Percentiles rank a stretch among this genome's conserved stretches.
Conservation (phyloP, 2,888 invertebrate genomes). For the Litoditis marina region DNA sequence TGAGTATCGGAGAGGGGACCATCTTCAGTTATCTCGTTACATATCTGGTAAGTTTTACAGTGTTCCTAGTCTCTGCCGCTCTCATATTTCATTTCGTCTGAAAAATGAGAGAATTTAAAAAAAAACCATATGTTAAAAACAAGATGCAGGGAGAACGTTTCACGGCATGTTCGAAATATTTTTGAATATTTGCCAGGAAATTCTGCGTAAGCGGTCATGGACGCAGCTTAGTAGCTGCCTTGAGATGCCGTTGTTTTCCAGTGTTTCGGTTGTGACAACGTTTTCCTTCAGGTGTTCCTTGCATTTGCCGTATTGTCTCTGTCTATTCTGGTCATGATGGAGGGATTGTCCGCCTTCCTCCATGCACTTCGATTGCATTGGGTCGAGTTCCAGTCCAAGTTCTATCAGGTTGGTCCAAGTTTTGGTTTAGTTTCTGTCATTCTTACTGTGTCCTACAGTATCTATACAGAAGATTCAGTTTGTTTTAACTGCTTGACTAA, state of each 20-base stretch:
- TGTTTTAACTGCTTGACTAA: too few relatives aligned
- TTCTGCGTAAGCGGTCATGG: too few relatives aligned
- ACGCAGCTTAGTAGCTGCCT: too few relatives aligned
- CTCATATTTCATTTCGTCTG: neutral
- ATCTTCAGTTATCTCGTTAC: conserved; percentile 12
- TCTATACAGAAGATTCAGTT: too few relatives aligned
- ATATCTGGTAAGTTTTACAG: conserved; percentile 13
- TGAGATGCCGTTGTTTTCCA: too few relatives aligned
- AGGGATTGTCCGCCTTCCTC: conserved; percentile 62
- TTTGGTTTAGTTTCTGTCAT: neutral
- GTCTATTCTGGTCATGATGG: conserved; percentile 61
- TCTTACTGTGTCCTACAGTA: too few relatives aligned
- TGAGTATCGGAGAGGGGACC: conserved; percentile 18
- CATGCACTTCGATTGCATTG: conserved; percentile 62
- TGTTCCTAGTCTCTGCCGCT: neutral
- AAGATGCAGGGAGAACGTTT: too few relatives aligned
- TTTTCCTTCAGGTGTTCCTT: conserved; percentile 72
- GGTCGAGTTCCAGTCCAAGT: conserved; percentile 98
- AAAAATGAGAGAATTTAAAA: neutral
- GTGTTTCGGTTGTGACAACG: too few relatives aligned
- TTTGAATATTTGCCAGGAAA: neutral
- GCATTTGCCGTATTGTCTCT: conserved; percentile 71
- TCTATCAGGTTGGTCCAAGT: conserved; percentile 72
- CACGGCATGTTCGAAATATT: too few relatives aligned
- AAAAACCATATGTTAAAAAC: too few relatives aligned